These are phyloP conservation scores for Meganola albula DNA, from an alignment of 2,888 invertebrate species.

Conservation along the genomic window DNA sequence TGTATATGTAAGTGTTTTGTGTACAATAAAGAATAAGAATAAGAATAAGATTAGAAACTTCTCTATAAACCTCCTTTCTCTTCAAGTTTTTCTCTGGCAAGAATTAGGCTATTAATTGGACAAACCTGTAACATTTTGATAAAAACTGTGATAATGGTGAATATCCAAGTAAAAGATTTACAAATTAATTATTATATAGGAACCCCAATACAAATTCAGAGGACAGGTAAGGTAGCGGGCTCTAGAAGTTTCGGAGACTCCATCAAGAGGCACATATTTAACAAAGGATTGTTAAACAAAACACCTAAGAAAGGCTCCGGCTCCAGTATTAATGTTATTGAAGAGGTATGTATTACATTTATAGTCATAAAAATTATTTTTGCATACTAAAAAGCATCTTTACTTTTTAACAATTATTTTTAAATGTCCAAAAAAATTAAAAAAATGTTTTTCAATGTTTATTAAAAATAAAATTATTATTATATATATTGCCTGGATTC, in stretches of 20 bases:
- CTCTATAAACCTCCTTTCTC: too few species aligned
- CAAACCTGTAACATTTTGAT: too few species aligned
- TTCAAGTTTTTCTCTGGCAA: too few species aligned
- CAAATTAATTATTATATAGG: constrained; percentile 50
- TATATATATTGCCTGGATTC: too few species aligned
- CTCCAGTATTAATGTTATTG: constrained; percentile 52
- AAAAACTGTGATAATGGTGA: neutral
- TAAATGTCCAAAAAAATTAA: too few species aligned
- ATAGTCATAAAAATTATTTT: constrained; percentile 1
- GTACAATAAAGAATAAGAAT: too few species aligned
- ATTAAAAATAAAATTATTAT: too few species aligned
- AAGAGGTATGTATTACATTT: constrained; percentile 52
- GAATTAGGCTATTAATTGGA: too few species aligned
- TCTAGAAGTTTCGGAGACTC: constrained; percentile 87
- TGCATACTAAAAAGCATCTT: neutral
- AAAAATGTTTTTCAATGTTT: too few species aligned
- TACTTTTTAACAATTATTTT: too few species aligned
- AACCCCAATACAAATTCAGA: constrained; percentile 83
- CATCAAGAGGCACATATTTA: constrained; percentile 90
- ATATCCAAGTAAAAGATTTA: neutral
- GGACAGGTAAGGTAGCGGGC: constrained; percentile 78
- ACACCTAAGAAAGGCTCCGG: constrained; percentile 73
- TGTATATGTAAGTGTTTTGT: too few species aligned
- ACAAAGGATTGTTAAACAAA: constrained; percentile 79
- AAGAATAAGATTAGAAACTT: too few species aligned